These are phyloP conservation scores for Meloe dianella DNA, from an alignment of 2,888 invertebrate genomes.

Conservation along the genomic window DNA sequence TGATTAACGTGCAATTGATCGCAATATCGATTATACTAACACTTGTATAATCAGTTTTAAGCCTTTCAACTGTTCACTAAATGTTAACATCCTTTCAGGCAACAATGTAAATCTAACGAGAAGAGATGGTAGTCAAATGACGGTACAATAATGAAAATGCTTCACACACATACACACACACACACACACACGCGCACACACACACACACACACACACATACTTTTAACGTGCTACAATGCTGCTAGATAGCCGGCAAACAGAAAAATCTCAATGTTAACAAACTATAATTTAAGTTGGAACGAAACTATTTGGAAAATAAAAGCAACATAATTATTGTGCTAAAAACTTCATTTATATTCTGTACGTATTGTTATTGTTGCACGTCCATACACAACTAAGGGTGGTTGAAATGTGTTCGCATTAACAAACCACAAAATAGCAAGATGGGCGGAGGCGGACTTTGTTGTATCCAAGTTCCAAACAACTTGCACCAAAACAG, in stretches of 20 bases:
- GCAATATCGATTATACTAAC: not conserved
- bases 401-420: not conserved
- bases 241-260: no score
- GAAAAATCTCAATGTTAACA: no score
- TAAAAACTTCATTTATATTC: constrained; percentile 2
- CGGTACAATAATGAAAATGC: no score
- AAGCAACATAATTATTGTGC: not conserved
- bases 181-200: no score
- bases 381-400: not conserved
- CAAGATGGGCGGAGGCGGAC: not conserved
- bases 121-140: no score
- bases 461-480: not conserved
- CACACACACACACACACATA: no score
- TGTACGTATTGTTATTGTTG: constrained; percentile 1
- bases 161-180: no score
- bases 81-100: no score
- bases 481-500: not conserved
- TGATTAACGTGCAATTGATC: not conserved
- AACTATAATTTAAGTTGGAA: not conserved
- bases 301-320: not conserved
- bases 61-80: no score
- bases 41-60: no score
- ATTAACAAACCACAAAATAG: constrained; percentile 3
- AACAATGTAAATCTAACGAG: no score
- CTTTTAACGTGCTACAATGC: no score